Evolutionary conservation across 2,797 vertebrate species (phyloP), one percentile per base, ranked within the genome.

Genomic region (Lindbergichthys nudifrons): DNA sequence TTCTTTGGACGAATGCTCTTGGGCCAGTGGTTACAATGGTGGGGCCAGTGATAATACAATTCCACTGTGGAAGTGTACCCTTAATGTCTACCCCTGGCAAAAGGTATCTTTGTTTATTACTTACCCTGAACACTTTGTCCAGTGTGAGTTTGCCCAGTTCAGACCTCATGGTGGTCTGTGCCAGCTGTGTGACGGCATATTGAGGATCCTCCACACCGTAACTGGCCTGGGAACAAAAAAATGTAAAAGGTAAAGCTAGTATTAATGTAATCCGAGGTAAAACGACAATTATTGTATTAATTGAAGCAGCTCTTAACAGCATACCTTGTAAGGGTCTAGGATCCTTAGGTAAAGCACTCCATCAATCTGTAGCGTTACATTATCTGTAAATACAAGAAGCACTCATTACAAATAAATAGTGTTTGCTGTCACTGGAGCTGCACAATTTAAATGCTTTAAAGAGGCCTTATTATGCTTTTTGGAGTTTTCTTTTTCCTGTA

Each of bases 191-290:
- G 75, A 99, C 98, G 0, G 98, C 98, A 0, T 99, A 99, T 58
- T 99, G 97, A 0, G 98, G 98, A 81, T 99, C 97, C 84, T 99
- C 98, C 14, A 99, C 98, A 4, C 98, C 98, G 0, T 99, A 99
- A 82, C 98, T 99, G 68, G 98, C 96, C 98, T 99, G 84, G n/a
- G 11, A 86, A 76, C 16, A 42, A 47, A 52, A 2, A 67, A 1
- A 39, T 59, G 5, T 5, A 26, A 26, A 3, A 0, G 10, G 23
- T 59, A 1, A 61, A 36, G 1, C 50, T 14, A 83, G 19, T 11
- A n/a, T 42, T 9, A 48, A 1, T 48, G 15, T 62, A 4, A 59
- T 42, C 0, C 10, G 10, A 54, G 0, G 2, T 1, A 56, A 2
- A 11, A n/a, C 8, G 9, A 47, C 12, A 36, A 30, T 30, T 2